These are phyloP conservation scores for Axea sp. DNA, from an alignment of 2,888 invertebrate species.

Conservation along the genomic window DNA sequence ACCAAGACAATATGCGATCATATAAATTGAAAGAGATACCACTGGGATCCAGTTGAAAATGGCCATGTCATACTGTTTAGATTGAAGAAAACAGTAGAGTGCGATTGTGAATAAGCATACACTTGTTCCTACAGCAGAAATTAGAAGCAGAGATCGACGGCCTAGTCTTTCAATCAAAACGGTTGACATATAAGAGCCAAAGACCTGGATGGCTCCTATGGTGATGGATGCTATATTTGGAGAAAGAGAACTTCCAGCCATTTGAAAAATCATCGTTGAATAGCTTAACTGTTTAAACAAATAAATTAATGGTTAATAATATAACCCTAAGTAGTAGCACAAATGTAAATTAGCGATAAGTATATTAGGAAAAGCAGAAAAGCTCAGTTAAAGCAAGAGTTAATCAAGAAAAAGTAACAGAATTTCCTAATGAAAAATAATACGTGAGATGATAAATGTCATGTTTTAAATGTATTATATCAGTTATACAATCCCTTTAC, in stretches of 20 bases:
- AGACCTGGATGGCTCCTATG: conserved; percentile 81
- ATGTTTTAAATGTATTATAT: too few species aligned
- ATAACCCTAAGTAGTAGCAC: too few species aligned
- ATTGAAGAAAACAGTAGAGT: conserved; percentile 74
- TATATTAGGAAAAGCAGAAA: too few species aligned
- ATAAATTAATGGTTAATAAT: neutral
- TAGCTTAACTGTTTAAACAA: conserved; percentile 77
- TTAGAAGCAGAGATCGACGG: conserved; percentile 80
- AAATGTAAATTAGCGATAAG: too few species aligned
- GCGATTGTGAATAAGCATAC: conserved; percentile 74
- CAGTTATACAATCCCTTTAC: too few species aligned
- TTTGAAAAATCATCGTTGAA: conserved; percentile 81
- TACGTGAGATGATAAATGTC: too few species aligned
- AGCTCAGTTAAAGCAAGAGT: too few species aligned
- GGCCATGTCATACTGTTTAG: conserved; percentile 66
- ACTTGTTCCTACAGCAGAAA: conserved; percentile 69
- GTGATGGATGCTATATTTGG: conserved; percentile 82
- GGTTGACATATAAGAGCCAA: conserved; percentile 79
- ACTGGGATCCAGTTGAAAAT: conserved; percentile 81
- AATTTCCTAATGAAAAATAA: too few species aligned
- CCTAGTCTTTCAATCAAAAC: conserved; percentile 83
- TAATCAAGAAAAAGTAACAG: too few species aligned
- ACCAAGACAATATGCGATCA: conserved; percentile 81
- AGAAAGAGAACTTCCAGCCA: conserved; percentile 80
- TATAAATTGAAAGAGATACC: conserved; percentile 80